Percentiles rank a stretch among this genome's conserved stretches.
These are phyloP conservation scores for Formica aserva DNA, from an alignment of 2,888 invertebrate genomes.

Conservation along the genomic window DNA sequence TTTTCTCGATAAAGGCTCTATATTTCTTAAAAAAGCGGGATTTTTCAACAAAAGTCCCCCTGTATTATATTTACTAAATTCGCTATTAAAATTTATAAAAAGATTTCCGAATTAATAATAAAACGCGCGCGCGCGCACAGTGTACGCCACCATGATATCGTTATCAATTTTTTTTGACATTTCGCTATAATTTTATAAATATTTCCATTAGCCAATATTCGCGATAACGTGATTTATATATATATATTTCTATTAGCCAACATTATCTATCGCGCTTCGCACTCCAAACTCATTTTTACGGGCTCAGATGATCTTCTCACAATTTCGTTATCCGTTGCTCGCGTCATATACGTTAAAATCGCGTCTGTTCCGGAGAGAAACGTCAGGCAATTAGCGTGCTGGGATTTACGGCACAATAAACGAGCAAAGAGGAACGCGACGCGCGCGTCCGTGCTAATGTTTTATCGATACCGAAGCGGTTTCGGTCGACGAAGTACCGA, in stretches of 20 bases:
- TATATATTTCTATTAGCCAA: slow-evolving; percentile 42
- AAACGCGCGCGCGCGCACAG: background rate
- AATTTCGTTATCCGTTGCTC: background rate
- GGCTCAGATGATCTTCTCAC: background rate
- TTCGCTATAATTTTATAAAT: slow-evolving; percentile 18
- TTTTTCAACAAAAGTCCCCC: slow-evolving; percentile 13
- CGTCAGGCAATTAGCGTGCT: slow-evolving; percentile 13
- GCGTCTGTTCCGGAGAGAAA: slow-evolving; percentile 19
- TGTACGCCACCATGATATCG: background rate
- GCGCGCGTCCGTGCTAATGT: slow-evolving; percentile 35
- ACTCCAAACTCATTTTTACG: background rate
- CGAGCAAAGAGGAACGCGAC: background rate
- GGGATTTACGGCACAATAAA: slow-evolving; percentile 30
- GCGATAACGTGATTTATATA: slow-evolving; percentile 8
- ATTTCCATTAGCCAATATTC: slow-evolving; percentile 24
- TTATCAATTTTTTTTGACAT: slow-evolving; percentile 29
- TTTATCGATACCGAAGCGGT: slow-evolving; percentile 28
- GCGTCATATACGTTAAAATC: slow-evolving; percentile 28
- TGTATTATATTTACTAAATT: slow-evolving; percentile 27
- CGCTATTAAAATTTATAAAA: slow-evolving; percentile 42
- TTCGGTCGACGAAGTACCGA: slow-evolving; percentile 12
- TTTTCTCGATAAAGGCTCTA: background rate
- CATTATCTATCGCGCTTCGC: slow-evolving; percentile 13
- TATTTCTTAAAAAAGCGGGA: slow-evolving; percentile 20
- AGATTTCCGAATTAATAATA: slow-evolving; percentile 26